Base-by-base conservation (phyloP, 2,113 vertebrate species). In the Pyrgilauda ruficollis region DNA sequence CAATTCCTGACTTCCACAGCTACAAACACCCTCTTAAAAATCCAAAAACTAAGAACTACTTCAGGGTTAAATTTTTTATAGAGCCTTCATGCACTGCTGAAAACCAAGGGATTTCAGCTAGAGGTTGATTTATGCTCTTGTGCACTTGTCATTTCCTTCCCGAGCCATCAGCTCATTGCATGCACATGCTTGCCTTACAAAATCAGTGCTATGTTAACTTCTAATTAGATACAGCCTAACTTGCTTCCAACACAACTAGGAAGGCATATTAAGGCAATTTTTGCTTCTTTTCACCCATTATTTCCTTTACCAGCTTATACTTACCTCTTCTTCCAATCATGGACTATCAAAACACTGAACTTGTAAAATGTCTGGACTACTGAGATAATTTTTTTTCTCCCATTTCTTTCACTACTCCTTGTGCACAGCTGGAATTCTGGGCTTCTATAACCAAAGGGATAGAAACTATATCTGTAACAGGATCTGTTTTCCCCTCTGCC, bases 61-160 rank as follows among this genome's bases (percentile, higher is more conserved):
- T 84, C 4, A 89, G 93, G 68, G 86, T 97, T 89, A 95, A 92
- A 22, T 43, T 80, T 83, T 76, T 90, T 77, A 63, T 35, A 74
- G 17, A 84, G 55, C 41, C 61, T 92, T 84, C 74, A 68, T 39
- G 73, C 69, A 33, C 72, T 81, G 61, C 55, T 84, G 90, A 77
- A 92, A 95, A 95, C 13, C 61, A 52, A 70, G 73, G 86, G 58
- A 82, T 90, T 93, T 90, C 76, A 89, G 61, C 86, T 84, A 70
- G 69, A 84, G 64, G 64, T 92, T 87, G 94, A 90, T 96, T 95
- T 92, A 55, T 93, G 89, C 84, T 94, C 83, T 67, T 77, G 73
- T 94, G 93, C 93, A 84, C 91, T 94, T 95, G 93, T 92, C 89
- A 89, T 87, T 89, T 91, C 92, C 80, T 91, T 94, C 73, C 91